A percentile compares a stretch with the other conserved stretches of the same genome.
These are phyloP conservation scores for Clarias platycephalus DNA, from an alignment of 2,797 vertebrate genomes.

Conservation along the genomic window DNA sequence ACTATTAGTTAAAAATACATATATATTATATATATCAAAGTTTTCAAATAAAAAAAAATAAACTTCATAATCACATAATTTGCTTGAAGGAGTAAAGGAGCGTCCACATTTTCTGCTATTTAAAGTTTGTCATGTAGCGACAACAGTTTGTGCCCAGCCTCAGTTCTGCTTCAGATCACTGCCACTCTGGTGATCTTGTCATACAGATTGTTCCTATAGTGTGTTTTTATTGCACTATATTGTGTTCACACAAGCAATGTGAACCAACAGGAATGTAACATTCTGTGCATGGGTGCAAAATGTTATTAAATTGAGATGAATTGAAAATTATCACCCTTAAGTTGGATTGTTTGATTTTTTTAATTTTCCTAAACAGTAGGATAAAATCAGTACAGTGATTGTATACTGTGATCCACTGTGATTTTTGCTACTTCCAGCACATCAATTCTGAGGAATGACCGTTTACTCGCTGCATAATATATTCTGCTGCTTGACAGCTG, in stretches of 20 bases:
- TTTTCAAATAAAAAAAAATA: neutral
- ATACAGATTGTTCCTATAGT: neutral
- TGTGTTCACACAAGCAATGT: neutral
- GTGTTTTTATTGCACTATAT: neutral
- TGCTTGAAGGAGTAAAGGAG: neutral
- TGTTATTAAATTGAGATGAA: neutral
- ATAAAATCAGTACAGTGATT: neutral
- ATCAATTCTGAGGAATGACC: too few species aligned
- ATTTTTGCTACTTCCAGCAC: too few species aligned
- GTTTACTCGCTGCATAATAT: too few species aligned
- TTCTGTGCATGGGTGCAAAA: too few species aligned
- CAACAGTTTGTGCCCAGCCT: neutral
- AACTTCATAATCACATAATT: neutral
- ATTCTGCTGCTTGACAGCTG: too few species aligned
- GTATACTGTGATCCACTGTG: too few species aligned
- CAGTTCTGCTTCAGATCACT: neutral
- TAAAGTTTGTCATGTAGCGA: neutral
- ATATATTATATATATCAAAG: too few species aligned
- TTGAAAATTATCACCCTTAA: neutral
- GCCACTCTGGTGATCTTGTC: neutral
- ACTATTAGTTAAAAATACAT: too few species aligned
- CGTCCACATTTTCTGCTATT: neutral
- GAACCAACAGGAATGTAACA: too few species aligned
- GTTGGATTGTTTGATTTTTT: too few species aligned
- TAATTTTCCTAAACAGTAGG: neutral